Conservation (phyloP, 2,888 invertebrate species). For the Scaptomyza cyrtandrae region DNA sequence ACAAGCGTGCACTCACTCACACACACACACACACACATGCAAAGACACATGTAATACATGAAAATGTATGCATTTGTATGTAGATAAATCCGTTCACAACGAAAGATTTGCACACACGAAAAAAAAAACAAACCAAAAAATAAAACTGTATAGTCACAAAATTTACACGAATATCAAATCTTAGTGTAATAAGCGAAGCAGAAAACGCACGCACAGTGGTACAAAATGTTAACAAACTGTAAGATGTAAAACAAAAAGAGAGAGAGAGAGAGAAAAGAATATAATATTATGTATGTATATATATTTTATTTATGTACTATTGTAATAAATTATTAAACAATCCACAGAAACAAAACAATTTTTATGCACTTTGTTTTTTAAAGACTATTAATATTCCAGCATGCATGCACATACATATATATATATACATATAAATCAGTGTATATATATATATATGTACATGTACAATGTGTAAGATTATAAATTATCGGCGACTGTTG, state of each 20-base stretch:
- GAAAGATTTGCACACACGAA: constrained; percentile 37
- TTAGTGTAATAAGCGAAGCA: constrained; percentile 60
- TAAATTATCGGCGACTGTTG: constrained; percentile 71
- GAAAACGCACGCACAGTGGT: constrained; percentile 62
- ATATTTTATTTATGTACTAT: not conserved
- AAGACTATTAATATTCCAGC: constrained; percentile 27
- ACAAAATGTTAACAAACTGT: constrained; percentile 36
- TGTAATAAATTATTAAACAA: not conserved
- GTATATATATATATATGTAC: constrained; percentile 3
- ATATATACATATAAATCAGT: constrained; percentile 5
- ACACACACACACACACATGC: constrained; percentile 11
- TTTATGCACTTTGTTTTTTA: constrained; percentile 26
- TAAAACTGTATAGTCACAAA: constrained; percentile 54
- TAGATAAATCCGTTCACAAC: constrained; percentile 63
- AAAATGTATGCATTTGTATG: constrained; percentile 19
- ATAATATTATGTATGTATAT: not conserved
- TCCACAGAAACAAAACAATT: constrained; percentile 5
- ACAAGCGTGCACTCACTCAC: constrained; percentile 27
- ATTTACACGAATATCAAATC: constrained; percentile 48
- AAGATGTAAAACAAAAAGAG: constrained; percentile 13
- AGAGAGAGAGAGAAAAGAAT: not conserved
- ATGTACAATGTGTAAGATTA: constrained; percentile 60
- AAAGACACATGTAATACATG: not conserved
- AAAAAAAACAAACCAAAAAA: not conserved
- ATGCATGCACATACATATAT: constrained; percentile 7